Conservation (phyloP, 37 sponge, comb jelly and placozoan genomes). For the Oopsacas minuta region DNA sequence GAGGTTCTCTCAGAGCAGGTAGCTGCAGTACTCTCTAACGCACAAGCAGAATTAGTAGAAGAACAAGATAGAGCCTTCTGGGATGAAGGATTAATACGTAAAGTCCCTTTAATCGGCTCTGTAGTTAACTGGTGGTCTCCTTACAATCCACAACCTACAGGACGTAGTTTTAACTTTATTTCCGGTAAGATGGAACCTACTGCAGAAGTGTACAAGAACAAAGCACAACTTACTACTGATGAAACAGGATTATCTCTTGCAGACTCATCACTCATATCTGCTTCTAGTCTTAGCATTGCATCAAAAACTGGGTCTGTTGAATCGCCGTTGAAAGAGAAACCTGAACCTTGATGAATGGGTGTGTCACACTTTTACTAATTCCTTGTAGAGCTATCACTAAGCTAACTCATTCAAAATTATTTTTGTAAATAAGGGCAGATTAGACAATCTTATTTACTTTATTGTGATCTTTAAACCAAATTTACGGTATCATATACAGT, state of each 20-base stretch:
- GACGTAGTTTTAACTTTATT: background rate
- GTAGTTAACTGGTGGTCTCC: slow-evolving; percentile 14
- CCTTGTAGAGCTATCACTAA: background rate
- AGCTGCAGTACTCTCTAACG: background rate
- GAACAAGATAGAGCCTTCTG: background rate
- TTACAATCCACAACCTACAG: background rate
- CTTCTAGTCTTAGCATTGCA: background rate
- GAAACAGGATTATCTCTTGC: background rate
- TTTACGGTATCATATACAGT: too few species aligned
- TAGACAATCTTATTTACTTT: background rate
- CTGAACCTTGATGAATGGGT: background rate
- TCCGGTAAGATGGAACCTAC: background rate
- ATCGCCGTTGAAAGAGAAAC: background rate
- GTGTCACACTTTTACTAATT: background rate
- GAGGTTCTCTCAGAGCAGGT: slow-evolving; percentile 10
- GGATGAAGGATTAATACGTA: background rate
- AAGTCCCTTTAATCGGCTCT: background rate
- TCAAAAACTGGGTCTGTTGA: background rate
- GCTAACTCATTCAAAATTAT: background rate
- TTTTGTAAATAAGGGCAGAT: slow-evolving; percentile 7
- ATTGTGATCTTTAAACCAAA: too few species aligned
- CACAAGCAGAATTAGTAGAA: background rate
- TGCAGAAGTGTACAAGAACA: background rate
- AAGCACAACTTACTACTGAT: background rate
- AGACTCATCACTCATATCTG: background rate